Evolutionary conservation across 2,797 vertebrate genomes (phyloP).

Genomic region (Clarias platycephalus): DNA sequence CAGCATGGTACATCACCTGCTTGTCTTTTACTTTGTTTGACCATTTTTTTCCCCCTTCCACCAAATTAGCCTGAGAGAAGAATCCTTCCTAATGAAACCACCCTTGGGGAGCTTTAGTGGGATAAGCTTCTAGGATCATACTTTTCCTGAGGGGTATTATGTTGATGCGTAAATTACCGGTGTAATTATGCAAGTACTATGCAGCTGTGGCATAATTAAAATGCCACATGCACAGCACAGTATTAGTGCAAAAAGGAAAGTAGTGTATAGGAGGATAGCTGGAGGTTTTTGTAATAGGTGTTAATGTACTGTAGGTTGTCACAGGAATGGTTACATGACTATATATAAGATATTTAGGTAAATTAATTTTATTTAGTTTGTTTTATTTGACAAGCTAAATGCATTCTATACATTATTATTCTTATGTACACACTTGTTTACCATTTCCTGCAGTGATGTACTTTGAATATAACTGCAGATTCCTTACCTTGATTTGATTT

Average conservation of each 20-base stretch:
- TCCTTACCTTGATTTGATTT: constrained; percentile 1
- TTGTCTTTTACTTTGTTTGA: not conserved
- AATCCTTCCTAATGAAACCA: not conserved
- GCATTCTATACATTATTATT: constrained; percentile 1
- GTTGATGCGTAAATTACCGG: constrained; percentile 25
- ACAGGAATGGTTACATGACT: constrained; percentile 34
- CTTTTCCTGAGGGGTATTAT: constrained; percentile 9
- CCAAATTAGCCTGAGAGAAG: not conserved
- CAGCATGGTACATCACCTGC: not conserved
- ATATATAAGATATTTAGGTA: constrained; percentile 56
- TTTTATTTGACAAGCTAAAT: constrained; percentile 47
- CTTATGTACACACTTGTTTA: not conserved
- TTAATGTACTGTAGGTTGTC: constrained; percentile 36
- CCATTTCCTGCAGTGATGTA: not conserved
- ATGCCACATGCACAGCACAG: constrained; percentile 11
- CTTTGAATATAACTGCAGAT: not conserved
- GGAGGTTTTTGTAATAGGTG: constrained; percentile 6
- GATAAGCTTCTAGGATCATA: constrained; percentile 27
- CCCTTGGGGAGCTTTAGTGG: not conserved
- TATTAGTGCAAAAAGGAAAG: not conserved
- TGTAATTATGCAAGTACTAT: constrained; percentile 32
- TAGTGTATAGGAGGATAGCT: not conserved
- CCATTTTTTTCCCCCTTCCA: not conserved
- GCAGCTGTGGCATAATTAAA: constrained; percentile 13
- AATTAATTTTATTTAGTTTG: constrained; percentile 37